Percentiles rank a stretch among this genome's conserved stretches.
These are phyloP conservation scores for Synanthedon tipuliformis DNA, from an alignment of 2,888 invertebrate genomes.

Conservation along the genomic window DNA sequence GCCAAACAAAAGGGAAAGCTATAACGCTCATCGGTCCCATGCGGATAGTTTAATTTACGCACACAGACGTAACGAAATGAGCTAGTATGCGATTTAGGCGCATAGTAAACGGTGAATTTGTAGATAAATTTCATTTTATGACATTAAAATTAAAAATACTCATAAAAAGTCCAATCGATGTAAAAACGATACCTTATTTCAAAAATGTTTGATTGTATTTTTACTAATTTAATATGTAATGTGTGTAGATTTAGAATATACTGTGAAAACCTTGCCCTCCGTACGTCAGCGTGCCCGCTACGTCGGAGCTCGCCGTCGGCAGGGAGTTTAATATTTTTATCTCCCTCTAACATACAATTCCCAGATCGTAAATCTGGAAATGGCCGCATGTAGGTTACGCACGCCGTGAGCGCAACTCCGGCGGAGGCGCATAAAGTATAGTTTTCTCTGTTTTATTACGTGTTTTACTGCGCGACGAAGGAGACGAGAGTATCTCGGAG, in stretches of 20 bases:
- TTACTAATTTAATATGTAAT: background rate
- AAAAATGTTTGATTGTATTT: background rate
- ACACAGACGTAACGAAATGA: constrained; percentile 58
- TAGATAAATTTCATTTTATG: constrained; percentile 20
- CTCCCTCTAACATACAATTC: constrained; percentile 69
- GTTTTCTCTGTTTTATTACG: constrained; percentile 70
- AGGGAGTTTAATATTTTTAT: constrained; percentile 64
- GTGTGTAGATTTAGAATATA: constrained; percentile 23
- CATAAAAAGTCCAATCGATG: background rate
- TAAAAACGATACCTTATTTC: background rate
- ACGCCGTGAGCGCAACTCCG: constrained; percentile 64
- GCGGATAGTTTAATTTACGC: constrained; percentile 69
- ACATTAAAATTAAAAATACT: background rate
- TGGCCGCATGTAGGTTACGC: constrained; percentile 72
- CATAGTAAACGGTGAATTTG: constrained; percentile 24
- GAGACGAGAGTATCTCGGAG: constrained; percentile 61
- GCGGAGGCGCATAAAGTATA: constrained; percentile 66
- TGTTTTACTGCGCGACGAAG: constrained; percentile 62
- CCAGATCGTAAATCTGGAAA: constrained; percentile 73
- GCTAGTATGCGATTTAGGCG: constrained; percentile 55
- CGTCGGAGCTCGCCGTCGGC: constrained; percentile 53
- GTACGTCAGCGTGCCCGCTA: constrained; percentile 46
- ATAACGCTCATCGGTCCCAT: constrained; percentile 67
- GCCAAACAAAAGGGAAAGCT: constrained; percentile 69
- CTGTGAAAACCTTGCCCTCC: constrained; percentile 48